phyloP scores from a whole-genome alignment of 1,140 invertebrate species.

The Microplitis mediator region DNA sequence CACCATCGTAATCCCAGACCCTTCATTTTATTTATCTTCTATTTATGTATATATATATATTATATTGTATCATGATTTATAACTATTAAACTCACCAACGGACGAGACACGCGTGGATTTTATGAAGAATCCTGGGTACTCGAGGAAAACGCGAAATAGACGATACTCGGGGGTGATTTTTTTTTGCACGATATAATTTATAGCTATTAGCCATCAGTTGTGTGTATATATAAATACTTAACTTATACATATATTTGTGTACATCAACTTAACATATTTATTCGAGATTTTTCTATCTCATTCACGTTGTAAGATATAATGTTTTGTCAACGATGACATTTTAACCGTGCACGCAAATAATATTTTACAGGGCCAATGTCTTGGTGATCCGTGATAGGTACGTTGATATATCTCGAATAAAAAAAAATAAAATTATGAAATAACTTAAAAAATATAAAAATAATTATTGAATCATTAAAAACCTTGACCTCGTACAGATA shows the following conservation, averaged over 20 bases:
- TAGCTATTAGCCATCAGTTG: no score
- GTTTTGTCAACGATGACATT: neutral
- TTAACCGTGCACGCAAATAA: neutral
- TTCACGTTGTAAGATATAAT: no score
- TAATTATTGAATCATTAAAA: no score
- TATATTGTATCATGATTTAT: conserved; percentile 6
- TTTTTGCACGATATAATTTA: no score
- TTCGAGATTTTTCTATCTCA: no score
- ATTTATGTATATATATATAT: neutral
- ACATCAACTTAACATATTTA: no score
- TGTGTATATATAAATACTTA: no score
- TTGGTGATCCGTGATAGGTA: neutral
- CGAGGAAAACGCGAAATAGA: conserved; percentile 1
- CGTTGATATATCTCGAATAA: neutral
- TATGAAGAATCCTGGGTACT: neutral
- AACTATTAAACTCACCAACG: conserved; percentile 1
- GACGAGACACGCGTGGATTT: neutral
- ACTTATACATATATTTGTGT: no score
- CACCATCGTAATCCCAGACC: neutral
- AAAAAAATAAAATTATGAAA: neutral
- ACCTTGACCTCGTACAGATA: no score
- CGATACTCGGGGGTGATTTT: neutral
- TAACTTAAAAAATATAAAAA: neutral
- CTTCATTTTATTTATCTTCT: neutral
- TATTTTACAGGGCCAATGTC: neutral